phyloP scores from a whole-genome alignment of 2,888 invertebrate genomes.

The Charanyca ferruginea region DNA sequence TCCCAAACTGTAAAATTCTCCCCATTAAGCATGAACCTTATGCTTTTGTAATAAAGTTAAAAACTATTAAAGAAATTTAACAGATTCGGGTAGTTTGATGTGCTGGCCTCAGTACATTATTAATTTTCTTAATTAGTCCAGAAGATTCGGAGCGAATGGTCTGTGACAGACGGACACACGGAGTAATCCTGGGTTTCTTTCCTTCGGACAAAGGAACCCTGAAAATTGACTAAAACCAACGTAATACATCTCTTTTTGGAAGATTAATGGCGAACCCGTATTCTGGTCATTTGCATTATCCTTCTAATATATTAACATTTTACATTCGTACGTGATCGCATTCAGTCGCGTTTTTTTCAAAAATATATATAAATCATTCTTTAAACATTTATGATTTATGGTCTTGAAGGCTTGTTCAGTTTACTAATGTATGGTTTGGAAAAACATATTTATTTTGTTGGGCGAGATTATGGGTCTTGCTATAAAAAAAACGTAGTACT shows the following conservation, averaged over 20 bases:
- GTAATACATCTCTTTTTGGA: constrained; percentile 32
- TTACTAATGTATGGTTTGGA: constrained; percentile 14
- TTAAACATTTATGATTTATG: constrained; percentile 43
- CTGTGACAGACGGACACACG: too few species aligned
- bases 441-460: constrained; percentile 7
- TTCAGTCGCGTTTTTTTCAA: constrained; percentile 4
- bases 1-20: too few species aligned
- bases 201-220: too few species aligned
- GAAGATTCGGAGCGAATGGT: too few species aligned
- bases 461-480: neutral
- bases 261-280: constrained; percentile 46
- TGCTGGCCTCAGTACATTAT: too few species aligned
- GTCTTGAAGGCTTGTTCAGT: neutral
- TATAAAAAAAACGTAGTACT: too few species aligned
- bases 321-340: constrained; percentile 37
- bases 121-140: too few species aligned
- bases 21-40: too few species aligned
- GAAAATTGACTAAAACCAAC: constrained; percentile 21
- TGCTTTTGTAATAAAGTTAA: too few species aligned
- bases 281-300: constrained; percentile 41
- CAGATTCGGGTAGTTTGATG: too few species aligned
- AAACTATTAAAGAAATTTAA: too few species aligned
- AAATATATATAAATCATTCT: constrained; percentile 22
- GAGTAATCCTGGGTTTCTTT: too few species aligned
- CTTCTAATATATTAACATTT: constrained; percentile 25